A percentile compares a stretch with the other conserved stretches of the same genome.
Conservation (phyloP, 2,888 invertebrate genomes). For the Rhingia campestris region DNA sequence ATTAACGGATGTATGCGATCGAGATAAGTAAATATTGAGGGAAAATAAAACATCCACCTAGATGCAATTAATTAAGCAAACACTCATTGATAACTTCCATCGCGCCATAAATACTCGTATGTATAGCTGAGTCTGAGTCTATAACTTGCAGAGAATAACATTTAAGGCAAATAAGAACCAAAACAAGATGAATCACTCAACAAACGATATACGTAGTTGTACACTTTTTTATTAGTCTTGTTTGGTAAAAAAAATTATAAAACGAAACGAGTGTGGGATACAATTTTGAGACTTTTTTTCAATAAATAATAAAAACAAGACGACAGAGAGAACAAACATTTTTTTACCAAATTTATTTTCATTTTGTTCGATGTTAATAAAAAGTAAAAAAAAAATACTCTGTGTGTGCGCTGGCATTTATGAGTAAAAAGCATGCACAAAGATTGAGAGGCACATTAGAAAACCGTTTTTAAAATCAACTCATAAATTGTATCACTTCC, state of each 20-base stretch:
- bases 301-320: slow-evolving; percentile 42
- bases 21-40: background rate
- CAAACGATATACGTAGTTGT: slow-evolving; percentile 20
- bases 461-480: background rate
- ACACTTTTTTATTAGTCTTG: slow-evolving; percentile 19
- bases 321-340: background rate
- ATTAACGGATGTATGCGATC: slow-evolving; percentile 38
- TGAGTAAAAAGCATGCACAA: slow-evolving; percentile 6
- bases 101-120: background rate
- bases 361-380: slow-evolving; percentile 15
- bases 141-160: slow-evolving; percentile 26
- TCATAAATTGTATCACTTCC: background rate
- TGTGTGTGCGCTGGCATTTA: slow-evolving; percentile 3
- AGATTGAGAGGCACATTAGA: background rate
- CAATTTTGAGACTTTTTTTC: slow-evolving; percentile 29
- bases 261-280: slow-evolving; percentile 35
- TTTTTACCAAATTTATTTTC: slow-evolving; percentile 7
- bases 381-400: background rate
- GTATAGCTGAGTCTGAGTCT: background rate
- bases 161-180: slow-evolving; percentile 32
- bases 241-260: slow-evolving; percentile 23
- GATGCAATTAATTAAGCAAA: slow-evolving; percentile 68
- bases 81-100: slow-evolving; percentile 61
- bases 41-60: slow-evolving; percentile 40
- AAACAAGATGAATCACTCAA: slow-evolving; percentile 56